These are phyloP conservation scores for Tinea trinotella DNA, from an alignment of 2,888 invertebrate genomes.

Conservation along the genomic window DNA sequence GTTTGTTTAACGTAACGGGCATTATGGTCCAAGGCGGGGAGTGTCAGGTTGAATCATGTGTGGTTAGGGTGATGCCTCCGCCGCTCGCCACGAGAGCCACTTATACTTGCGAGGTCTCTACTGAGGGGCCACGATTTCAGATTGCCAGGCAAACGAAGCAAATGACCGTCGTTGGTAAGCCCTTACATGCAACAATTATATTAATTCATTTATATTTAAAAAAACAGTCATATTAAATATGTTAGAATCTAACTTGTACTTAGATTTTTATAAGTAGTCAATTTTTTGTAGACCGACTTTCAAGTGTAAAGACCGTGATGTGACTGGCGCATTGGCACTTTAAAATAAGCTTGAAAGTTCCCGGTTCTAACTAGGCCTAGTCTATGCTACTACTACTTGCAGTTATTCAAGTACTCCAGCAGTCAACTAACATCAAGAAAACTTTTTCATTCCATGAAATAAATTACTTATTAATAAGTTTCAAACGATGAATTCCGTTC, in stretches of 20 bases:
- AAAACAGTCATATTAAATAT: too few species aligned
- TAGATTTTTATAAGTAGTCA: too few species aligned
- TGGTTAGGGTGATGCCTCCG: slow-evolving; percentile 58
- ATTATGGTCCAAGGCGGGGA: slow-evolving; percentile 59
- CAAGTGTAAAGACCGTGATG: too few species aligned
- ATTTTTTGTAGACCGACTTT: too few species aligned
- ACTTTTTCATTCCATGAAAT: too few species aligned
- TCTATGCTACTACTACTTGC: too few species aligned
- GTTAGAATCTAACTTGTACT: too few species aligned
- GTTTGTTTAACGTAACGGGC: slow-evolving; percentile 56
- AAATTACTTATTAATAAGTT: neutral
- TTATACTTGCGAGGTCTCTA: slow-evolving; percentile 61
- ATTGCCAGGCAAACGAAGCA: slow-evolving; percentile 60
- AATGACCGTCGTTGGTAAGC: slow-evolving; percentile 64
- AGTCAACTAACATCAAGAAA: too few species aligned
- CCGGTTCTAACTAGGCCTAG: too few species aligned
- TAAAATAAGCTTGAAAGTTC: too few species aligned
- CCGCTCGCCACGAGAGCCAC: slow-evolving; percentile 54
- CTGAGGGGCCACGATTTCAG: slow-evolving; percentile 61
- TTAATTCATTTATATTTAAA: neutral
- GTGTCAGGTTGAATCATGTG: slow-evolving; percentile 47
- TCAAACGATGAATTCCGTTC: neutral
- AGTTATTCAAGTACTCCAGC: too few species aligned
- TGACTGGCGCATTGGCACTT: too few species aligned
- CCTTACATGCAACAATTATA: neutral